Conservation (phyloP, 2,888 invertebrate genomes). For the Lasioglossum figueresi region DNA sequence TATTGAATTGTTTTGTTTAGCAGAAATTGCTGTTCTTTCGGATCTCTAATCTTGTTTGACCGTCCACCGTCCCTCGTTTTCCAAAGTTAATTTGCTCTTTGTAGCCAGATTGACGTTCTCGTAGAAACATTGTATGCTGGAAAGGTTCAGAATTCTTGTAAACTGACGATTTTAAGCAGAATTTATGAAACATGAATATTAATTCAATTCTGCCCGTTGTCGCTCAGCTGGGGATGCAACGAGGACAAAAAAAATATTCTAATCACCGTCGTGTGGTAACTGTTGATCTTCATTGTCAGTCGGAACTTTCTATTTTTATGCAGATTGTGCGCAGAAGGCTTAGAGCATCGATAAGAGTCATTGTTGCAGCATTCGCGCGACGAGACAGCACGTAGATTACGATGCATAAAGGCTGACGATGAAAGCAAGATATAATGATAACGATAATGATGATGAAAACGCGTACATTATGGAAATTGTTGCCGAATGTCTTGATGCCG, state of each 20-base stretch:
- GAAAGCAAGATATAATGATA: slow-evolving; percentile 24
- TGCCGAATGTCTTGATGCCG: not conserved
- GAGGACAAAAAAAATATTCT: not conserved
- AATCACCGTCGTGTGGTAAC: not conserved
- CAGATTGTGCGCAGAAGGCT: not conserved
- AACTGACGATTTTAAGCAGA: not conserved
- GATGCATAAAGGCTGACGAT: slow-evolving; percentile 26
- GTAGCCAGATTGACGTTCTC: not conserved
- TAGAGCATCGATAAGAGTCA: slow-evolving; percentile 5
- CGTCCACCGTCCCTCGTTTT: not conserved
- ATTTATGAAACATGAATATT: not conserved
- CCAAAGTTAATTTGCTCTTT: not conserved
- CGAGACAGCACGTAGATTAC: slow-evolving; percentile 15
- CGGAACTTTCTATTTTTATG: not conserved
- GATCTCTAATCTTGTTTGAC: not conserved
- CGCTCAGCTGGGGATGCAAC: too few species aligned
- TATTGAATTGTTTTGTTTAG: not conserved
- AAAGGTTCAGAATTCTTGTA: not conserved
- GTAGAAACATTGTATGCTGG: too few species aligned
- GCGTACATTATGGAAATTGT: slow-evolving; percentile 30
- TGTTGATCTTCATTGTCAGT: not conserved
- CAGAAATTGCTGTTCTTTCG: not conserved
- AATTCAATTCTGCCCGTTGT: not conserved
- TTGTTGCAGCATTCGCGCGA: slow-evolving; percentile 4
- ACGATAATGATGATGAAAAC: slow-evolving; percentile 36